Conservation (phyloP, 2,797 vertebrate genomes). For the Tragelaphus oryx region DNA sequence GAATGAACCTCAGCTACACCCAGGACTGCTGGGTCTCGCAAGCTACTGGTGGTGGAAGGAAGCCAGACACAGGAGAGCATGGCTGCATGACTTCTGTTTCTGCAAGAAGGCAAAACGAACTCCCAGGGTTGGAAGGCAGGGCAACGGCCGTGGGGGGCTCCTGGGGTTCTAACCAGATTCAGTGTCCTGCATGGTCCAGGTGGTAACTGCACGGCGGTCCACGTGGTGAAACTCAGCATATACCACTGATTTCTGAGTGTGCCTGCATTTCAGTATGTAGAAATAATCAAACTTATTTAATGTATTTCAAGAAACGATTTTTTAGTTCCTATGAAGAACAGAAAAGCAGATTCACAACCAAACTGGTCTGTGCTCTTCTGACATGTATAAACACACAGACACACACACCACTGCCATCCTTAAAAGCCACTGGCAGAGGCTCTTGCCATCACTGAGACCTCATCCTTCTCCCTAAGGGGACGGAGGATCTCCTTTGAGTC, state of each 20-base stretch:
- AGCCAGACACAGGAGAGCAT: background rate
- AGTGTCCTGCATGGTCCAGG: background rate
- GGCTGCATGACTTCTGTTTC: accelerated
- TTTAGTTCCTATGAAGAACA: background rate
- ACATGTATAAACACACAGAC: accelerated
- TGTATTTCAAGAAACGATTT: background rate
- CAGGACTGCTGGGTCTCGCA: accelerated
- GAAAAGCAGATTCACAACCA: background rate
- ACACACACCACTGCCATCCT: background rate
- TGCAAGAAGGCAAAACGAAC: background rate
- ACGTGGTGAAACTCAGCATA: background rate
- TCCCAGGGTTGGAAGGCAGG: background rate
- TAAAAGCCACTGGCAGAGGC: background rate
- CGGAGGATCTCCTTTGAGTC: background rate
- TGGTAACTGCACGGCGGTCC: background rate
- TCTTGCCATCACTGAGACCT: background rate
- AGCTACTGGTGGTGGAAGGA: background rate
- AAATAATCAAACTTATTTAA: background rate
- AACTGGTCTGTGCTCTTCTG: background rate
- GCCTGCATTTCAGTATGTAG: background rate
- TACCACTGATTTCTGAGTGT: background rate
- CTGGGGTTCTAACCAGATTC: background rate
- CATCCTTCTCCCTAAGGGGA: background rate
- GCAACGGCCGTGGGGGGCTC: background rate
- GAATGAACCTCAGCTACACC: background rate